phyloP scores from a whole-genome alignment of 2,888 invertebrate species.

The Cancer borealis region DNA sequence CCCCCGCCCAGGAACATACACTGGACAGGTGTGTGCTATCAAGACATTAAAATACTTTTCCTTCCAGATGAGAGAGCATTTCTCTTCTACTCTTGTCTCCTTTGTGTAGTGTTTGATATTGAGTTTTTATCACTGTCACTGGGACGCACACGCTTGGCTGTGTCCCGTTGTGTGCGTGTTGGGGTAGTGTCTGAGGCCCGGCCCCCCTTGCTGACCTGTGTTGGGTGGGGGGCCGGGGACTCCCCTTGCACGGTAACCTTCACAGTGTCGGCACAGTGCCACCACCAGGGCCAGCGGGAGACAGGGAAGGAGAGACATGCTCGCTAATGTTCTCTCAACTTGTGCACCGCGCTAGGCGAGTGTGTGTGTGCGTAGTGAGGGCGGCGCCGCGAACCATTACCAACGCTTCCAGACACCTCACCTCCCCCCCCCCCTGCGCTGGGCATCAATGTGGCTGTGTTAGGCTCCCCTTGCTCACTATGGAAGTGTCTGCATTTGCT shows the following conservation, averaged over 20 bases:
- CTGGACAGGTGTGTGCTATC: constrained; percentile 65
- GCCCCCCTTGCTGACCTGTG: background rate
- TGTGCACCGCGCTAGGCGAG: constrained; percentile 70
- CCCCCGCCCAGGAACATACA: constrained; percentile 73
- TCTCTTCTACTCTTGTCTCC: constrained; percentile 76
- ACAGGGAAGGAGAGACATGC: constrained; percentile 77
- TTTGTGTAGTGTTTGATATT: constrained; percentile 43
- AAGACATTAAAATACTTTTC: constrained; percentile 75
- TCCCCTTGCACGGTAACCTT: background rate
- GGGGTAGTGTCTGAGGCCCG: constrained; percentile 23
- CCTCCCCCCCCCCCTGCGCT: constrained; percentile 50
- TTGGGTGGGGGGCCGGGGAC: constrained; percentile 25
- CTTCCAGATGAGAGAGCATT: constrained; percentile 77
- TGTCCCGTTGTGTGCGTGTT: background rate
- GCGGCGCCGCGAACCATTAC: constrained; percentile 57
- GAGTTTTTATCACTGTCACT: background rate
- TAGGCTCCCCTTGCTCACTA: constrained; percentile 63
- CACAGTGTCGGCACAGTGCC: background rate
- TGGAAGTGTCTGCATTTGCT: constrained; percentile 61
- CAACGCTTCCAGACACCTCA: constrained; percentile 56
- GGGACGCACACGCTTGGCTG: background rate
- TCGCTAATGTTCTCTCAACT: constrained; percentile 69
- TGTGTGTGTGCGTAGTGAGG: constrained; percentile 55
- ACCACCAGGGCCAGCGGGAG: constrained; percentile 42
- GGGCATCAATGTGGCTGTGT: constrained; percentile 70